phyloP scores from a whole-genome alignment of 2,113 vertebrate species.

The Emydocephalus ijimae region DNA sequence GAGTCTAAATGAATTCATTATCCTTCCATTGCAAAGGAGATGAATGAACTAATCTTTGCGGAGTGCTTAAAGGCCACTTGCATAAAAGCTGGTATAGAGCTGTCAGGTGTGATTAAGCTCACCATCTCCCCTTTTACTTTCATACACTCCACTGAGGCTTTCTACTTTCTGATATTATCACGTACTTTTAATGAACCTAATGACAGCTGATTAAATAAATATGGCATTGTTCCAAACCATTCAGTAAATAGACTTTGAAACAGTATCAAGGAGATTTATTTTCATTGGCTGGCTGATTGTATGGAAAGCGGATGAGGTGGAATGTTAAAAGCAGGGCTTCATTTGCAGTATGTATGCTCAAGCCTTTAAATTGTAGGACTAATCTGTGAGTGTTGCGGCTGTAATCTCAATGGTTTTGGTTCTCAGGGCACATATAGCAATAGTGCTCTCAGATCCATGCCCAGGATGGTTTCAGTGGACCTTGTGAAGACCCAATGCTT shows the following conservation, averaged over 20 bases:
- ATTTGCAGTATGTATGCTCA: background rate
- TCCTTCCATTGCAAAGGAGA: background rate
- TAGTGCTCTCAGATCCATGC: background rate
- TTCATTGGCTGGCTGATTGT: slow-evolving; percentile 4
- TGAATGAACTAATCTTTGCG: background rate
- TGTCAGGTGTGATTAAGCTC: slow-evolving; percentile 27
- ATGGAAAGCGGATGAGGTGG: background rate
- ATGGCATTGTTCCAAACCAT: slow-evolving; percentile 2
- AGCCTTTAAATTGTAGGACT: background rate
- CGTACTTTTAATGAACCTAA: slow-evolving; percentile 11
- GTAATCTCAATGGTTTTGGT: background rate
- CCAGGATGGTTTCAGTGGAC: background rate
- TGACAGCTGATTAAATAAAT: slow-evolving; percentile 21
- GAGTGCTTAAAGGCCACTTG: background rate
- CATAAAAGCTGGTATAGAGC: slow-evolving; percentile 17
- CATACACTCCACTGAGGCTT: slow-evolving; percentile 1
- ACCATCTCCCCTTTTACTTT: slow-evolving; percentile 1
- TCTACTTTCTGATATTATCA: slow-evolving; percentile 8
- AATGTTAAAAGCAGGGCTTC: background rate
- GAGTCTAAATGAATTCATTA: background rate
- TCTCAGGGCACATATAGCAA: background rate
- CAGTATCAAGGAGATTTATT: background rate
- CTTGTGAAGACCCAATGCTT: background rate
- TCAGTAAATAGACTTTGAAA: slow-evolving; percentile 2
- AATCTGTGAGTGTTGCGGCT: background rate